Evolutionary conservation across 2,797 vertebrate genomes (phyloP).

Genomic region (Sebastes diaconus): DNA sequence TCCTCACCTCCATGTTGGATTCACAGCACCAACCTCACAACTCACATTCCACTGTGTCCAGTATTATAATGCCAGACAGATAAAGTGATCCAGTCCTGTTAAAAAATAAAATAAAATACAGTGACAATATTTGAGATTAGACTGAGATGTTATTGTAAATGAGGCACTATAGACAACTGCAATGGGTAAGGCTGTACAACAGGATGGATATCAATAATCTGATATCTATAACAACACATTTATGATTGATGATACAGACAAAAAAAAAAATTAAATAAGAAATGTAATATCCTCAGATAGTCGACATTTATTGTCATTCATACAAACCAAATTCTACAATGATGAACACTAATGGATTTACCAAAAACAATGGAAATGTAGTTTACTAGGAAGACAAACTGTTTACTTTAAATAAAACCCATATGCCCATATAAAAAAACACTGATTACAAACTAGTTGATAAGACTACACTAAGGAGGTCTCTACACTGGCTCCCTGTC

Average conservation of each 20-base stretch:
- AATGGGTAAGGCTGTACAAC: neutral
- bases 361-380: neutral
- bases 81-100: slow-evolving; percentile 32
- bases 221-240: neutral
- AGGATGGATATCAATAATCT: neutral
- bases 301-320: neutral
- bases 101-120: neutral
- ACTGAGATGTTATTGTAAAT: neutral
- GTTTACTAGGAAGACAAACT: neutral
- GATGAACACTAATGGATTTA: neutral
- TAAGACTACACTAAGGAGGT: neutral
- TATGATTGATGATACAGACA: neutral
- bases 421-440: neutral
- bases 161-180: neutral
- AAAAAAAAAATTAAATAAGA: neutral
- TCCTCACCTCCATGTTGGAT: slow-evolving; percentile 79
- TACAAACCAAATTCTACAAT: neutral
- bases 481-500: too few species aligned
- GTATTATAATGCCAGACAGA: slow-evolving; percentile 27
- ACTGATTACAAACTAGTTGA: neutral
- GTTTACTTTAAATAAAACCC: neutral
- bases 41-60: slow-evolving; percentile 33
- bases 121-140: neutral
- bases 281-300: neutral
- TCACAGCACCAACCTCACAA: slow-evolving; percentile 59